Evolutionary conservation across 2,113 vertebrate genomes (phyloP).

Genomic region (pig (Sus scrofa)): DNA sequence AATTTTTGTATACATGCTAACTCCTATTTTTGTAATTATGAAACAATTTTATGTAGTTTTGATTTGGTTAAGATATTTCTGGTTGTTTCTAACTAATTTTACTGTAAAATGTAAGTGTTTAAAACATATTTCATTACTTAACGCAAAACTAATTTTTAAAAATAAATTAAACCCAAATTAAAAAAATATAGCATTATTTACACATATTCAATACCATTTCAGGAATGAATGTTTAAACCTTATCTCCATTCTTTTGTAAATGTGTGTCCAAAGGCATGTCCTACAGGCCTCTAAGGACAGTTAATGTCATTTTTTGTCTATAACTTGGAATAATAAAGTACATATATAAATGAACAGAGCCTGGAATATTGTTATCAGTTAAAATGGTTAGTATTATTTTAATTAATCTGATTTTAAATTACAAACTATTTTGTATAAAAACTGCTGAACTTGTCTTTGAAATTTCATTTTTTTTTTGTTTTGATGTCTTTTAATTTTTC

Average conservation of each 20-base stretch:
- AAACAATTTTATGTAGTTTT: not conserved
- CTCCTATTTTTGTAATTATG: not conserved
- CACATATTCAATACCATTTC: not conserved
- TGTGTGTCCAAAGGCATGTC: not conserved
- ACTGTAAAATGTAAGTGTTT: not conserved
- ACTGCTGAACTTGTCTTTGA: not conserved
- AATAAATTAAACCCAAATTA: not conserved
- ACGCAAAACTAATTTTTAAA: not conserved
- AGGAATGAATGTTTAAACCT: not conserved
- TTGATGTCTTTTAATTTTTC: not conserved
- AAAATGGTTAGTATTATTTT: not conserved
- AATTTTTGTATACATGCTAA: not conserved
- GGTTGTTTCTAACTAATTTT: not conserved
- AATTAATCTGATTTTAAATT: not conserved
- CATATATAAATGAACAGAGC: not conserved
- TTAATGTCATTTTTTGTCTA: not conserved
- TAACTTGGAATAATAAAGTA: not conserved
- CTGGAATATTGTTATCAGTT: not conserved
- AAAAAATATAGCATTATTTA: not conserved
- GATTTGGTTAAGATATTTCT: not conserved
- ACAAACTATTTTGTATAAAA: not conserved
- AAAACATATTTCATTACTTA: not conserved
- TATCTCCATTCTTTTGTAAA: not conserved
- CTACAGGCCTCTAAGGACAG: not conserved
- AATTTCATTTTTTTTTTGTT: not conserved